These are phyloP conservation scores for Apodemia mormo DNA, from an alignment of 2,888 invertebrate genomes.

Conservation along the genomic window DNA sequence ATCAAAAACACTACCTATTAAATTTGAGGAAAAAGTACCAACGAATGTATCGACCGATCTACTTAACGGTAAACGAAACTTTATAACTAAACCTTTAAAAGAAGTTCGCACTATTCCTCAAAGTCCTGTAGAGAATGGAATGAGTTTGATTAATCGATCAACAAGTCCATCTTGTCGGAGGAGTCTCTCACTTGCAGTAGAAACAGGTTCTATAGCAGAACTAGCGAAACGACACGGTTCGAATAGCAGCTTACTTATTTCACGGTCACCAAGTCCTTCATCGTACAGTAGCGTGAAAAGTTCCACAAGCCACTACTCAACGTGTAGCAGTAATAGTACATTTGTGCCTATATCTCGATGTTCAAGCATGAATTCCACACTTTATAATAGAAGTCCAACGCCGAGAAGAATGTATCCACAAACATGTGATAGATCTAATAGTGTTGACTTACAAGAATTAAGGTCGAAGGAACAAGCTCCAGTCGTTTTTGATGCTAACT, in stretches of 20 bases:
- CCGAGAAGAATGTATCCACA: constrained; percentile 88
- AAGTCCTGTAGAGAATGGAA: constrained; percentile 52
- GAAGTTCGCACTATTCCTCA: constrained; percentile 67
- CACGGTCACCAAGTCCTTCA: constrained; percentile 83
- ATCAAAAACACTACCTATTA: constrained; percentile 71
- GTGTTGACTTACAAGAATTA: constrained; percentile 81
- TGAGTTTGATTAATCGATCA: constrained; percentile 56
- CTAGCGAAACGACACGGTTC: constrained; percentile 69
- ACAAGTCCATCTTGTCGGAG: constrained; percentile 67
- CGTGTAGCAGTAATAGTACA: constrained; percentile 73
- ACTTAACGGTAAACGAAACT: constrained; percentile 63
- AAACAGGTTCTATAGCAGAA: constrained; percentile 76
- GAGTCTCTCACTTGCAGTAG: constrained; percentile 66
- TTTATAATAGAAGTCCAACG: constrained; percentile 71
- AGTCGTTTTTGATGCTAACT: constrained; percentile 90
- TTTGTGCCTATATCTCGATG: constrained; percentile 69
- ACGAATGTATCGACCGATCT: constrained; percentile 54
- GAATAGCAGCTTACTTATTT: constrained; percentile 56
- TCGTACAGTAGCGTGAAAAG: constrained; percentile 64
- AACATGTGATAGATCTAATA: constrained; percentile 67
- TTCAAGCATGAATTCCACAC: constrained; percentile 65
- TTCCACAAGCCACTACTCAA: constrained; percentile 70
- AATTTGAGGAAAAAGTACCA: constrained; percentile 68
- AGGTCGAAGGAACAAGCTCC: constrained; percentile 87
- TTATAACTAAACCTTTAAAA: constrained; percentile 68